These are phyloP conservation scores for Nasua narica DNA, from an alignment of 2,797 vertebrate species.

Conservation along the genomic window DNA sequence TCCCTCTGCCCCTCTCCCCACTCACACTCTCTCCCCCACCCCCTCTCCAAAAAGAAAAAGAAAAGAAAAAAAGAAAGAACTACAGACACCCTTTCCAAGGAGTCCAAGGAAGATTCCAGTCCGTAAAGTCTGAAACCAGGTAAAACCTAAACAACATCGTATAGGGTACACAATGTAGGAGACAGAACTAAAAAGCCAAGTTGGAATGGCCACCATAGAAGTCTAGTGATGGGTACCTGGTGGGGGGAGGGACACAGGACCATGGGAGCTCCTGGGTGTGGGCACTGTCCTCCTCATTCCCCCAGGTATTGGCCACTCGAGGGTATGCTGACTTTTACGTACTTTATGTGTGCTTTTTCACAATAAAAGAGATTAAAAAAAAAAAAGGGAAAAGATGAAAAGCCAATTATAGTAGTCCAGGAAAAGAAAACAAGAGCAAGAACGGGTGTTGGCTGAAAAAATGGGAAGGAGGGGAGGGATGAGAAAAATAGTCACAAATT, in stretches of 20 bases:
- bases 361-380: neutral
- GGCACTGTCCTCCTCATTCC: fast-evolving
- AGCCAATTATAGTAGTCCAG: neutral
- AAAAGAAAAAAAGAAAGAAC: neutral
- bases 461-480: neutral
- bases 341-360: neutral
- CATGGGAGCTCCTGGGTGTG: fast-evolving
- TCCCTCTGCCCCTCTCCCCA: neutral
- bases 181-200: neutral
- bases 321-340: fast-evolving
- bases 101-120: neutral
- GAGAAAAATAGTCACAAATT: neutral
- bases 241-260: no score
- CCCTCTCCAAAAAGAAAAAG: neutral
- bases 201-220: fast-evolving
- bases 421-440: neutral
- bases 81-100: neutral
- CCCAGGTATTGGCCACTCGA: fast-evolving
- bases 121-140: neutral
- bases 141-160: neutral
- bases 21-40: neutral
- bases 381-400: neutral
- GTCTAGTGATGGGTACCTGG: neutral
- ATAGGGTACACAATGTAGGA: fast-evolving
- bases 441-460: neutral